Conservation (phyloP, 2,113 vertebrate species). For the Argyrosomus japonicus region DNA sequence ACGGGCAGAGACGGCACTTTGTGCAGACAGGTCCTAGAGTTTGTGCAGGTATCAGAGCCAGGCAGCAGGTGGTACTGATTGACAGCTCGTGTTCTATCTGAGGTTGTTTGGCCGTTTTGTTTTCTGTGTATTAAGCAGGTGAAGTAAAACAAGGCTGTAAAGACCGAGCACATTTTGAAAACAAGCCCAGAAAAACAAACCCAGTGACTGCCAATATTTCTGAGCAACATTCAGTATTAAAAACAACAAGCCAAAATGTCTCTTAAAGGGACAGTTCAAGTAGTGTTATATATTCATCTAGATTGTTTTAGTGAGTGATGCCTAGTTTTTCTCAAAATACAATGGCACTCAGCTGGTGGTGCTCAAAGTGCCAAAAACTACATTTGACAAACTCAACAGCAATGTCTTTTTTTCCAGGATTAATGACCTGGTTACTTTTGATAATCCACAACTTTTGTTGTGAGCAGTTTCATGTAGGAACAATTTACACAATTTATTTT, state of each 20-base stretch:
- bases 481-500: too few species aligned
- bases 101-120: slow-evolving; percentile 55
- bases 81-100: slow-evolving; percentile 59
- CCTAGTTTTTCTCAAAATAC: too few species aligned
- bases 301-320: too few species aligned
- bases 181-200: slow-evolving; percentile 65
- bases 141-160: slow-evolving; percentile 60
- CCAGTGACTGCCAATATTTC: slow-evolving; percentile 52
- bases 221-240: slow-evolving; percentile 23
- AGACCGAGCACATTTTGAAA: slow-evolving; percentile 59
- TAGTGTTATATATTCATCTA: too few species aligned
- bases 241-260: slow-evolving; percentile 49
- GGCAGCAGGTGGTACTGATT: slow-evolving; percentile 53
- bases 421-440: too few species aligned
- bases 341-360: too few species aligned
- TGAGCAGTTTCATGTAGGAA: too few species aligned
- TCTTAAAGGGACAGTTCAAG: neutral
- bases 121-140: slow-evolving; percentile 65
- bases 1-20: neutral
- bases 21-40: slow-evolving; percentile 35
- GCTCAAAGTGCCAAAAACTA: too few species aligned
- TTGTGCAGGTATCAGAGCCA: slow-evolving; percentile 33
- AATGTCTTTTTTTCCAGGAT: too few species aligned
- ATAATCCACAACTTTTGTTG: too few species aligned
- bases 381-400: too few species aligned